Percentiles rank a stretch among this genome's conserved stretches.
These are phyloP conservation scores for Odontocolon sp. DNA, from an alignment of 2,888 invertebrate genomes.

Conservation along the genomic window DNA sequence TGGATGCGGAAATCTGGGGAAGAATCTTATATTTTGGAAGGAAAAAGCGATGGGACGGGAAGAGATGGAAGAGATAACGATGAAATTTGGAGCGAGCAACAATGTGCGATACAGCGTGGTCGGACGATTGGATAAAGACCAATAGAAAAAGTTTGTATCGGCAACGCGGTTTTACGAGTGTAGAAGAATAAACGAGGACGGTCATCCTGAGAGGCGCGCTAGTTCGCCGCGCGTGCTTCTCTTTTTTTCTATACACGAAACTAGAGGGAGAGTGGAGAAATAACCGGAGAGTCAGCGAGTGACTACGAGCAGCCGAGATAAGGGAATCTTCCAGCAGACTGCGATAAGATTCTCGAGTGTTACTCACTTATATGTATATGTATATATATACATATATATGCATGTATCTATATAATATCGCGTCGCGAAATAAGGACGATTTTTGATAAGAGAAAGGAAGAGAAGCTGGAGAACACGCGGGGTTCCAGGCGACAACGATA, in stretches of 20 bases:
- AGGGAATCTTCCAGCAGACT: background rate
- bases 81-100: background rate
- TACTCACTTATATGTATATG: no score
- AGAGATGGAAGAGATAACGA: slow-evolving; percentile 48
- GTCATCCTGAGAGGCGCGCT: no score
- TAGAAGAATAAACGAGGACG: background rate
- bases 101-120: background rate
- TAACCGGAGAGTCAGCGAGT: background rate
- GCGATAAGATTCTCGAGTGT: slow-evolving; percentile 7
- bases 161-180: background rate
- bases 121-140: background rate
- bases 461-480: no score
- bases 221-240: background rate
- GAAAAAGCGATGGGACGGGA: slow-evolving; percentile 31
- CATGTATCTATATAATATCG: no score
- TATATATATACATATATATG: no score
- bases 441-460: no score
- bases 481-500: no score
- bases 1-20: no score
- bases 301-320: slow-evolving; percentile 17
- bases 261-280: background rate
- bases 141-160: no score
- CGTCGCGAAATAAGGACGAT: no score
- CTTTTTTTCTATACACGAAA: background rate
- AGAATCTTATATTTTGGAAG: slow-evolving; percentile 4